Evolutionary conservation across 2,113 vertebrate genomes (phyloP).

Genomic region (Otus sunia): DNA sequence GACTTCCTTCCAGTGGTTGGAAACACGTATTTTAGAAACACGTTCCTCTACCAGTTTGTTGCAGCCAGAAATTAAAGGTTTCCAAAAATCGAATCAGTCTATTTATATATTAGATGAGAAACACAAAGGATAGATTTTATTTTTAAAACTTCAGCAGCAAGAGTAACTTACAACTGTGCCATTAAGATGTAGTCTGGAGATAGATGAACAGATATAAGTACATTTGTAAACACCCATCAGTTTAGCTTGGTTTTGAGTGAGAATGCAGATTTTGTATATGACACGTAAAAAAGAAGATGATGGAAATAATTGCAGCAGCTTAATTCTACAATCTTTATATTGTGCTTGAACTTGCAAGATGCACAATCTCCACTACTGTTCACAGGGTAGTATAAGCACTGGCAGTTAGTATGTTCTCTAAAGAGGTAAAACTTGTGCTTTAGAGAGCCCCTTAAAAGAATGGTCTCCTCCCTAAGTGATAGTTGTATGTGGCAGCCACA

Average conservation of each 20-base stretch:
- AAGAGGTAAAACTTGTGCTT: neutral
- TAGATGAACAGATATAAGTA: slow-evolving; percentile 6
- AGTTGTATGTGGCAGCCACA: neutral
- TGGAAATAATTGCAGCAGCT: neutral
- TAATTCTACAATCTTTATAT: neutral
- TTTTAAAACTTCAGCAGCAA: slow-evolving; percentile 1
- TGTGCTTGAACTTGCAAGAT: neutral
- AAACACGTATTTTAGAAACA: slow-evolving; percentile 52
- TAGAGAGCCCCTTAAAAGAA: neutral
- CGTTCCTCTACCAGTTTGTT: slow-evolving; percentile 20
- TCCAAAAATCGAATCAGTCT: slow-evolving; percentile 30
- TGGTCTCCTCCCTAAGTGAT: neutral
- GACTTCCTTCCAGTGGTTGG: slow-evolving; percentile 49
- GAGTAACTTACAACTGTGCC: neutral
- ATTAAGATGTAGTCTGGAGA: slow-evolving; percentile 6
- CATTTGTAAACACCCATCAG: neutral
- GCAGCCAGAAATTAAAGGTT: slow-evolving; percentile 48
- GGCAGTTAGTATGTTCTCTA: neutral
- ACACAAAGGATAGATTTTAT: slow-evolving; percentile 4
- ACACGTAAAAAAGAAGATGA: neutral
- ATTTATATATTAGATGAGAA: slow-evolving; percentile 37
- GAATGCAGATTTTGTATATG: neutral
- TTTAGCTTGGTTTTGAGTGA: neutral
- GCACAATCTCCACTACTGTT: neutral
- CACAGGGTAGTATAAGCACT: neutral